A percentile compares a stretch with the other conserved stretches of the same genome.
Conservation (phyloP, 2,797 vertebrate species). For the Sebastiscus tertius region DNA sequence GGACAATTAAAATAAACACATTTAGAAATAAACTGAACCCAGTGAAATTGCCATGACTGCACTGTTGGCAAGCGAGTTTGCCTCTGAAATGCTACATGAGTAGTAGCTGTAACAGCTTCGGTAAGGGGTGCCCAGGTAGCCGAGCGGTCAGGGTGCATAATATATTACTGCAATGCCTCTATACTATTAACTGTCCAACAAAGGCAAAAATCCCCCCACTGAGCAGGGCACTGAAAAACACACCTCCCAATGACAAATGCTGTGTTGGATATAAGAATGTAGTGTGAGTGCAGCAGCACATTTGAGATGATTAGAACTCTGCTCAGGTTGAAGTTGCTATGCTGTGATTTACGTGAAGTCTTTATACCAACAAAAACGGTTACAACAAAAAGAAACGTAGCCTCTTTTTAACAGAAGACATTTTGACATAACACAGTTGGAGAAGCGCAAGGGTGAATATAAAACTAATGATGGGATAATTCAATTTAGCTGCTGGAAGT, state of each 20-base stretch:
- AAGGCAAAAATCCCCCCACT: no score
- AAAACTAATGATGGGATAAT: background rate
- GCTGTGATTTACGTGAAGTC: background rate
- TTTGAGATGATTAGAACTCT: background rate
- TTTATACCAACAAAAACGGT: background rate
- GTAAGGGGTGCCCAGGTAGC: no score
- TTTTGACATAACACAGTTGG: background rate
- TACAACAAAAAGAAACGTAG: no score
- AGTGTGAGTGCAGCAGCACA: no score
- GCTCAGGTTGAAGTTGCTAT: background rate
- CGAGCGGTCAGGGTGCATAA: no score
- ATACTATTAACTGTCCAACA: no score
- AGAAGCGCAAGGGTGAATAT: background rate
- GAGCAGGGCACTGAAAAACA: no score
- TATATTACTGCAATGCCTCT: no score
- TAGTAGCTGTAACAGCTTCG: background rate
- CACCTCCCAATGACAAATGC: no score
- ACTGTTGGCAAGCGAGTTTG: background rate
- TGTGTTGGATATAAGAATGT: no score
- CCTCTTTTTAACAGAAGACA: background rate
- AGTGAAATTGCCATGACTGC: background rate
- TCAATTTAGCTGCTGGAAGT: background rate
- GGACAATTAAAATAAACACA: no score
- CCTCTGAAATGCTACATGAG: background rate
- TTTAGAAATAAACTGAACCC: no score